Evolutionary conservation across 2,113 vertebrate species (phyloP).

Genomic region (Lipotes vexillifer): DNA sequence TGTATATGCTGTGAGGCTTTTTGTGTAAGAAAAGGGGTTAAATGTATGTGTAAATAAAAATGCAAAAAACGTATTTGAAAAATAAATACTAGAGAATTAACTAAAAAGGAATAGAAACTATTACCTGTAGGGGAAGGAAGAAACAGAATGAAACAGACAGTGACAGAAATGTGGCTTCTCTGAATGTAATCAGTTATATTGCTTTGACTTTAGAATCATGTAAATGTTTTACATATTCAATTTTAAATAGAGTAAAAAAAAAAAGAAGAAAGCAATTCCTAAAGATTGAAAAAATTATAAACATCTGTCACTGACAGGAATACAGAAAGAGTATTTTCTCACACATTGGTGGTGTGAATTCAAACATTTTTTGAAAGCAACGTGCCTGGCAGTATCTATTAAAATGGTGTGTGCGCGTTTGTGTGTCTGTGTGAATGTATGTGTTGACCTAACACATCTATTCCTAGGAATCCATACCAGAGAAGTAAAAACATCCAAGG

Average conservation of each 20-base stretch:
- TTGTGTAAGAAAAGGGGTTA: background rate
- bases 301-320: conserved; percentile 47
- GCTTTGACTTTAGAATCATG: background rate
- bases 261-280: conserved; percentile 30
- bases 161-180: background rate
- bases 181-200: background rate
- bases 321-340: conserved; percentile 59
- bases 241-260: conserved; percentile 18
- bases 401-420: background rate
- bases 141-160: background rate
- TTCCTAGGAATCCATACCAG: background rate
- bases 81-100: background rate
- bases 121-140: background rate
- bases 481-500: background rate
- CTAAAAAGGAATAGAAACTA: background rate
- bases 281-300: conserved; percentile 37
- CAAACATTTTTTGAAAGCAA: conserved; percentile 62
- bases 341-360: conserved; percentile 57
- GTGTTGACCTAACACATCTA: background rate
- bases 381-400: conserved; percentile 18
- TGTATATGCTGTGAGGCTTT: background rate
- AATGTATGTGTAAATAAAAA: background rate
- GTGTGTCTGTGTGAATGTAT: background rate
- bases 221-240: conserved; percentile 18
- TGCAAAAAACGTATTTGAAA: conserved; percentile 5